Base-by-base conservation (phyloP, 2,888 invertebrate species). In the Physocephala rufipes region DNA sequence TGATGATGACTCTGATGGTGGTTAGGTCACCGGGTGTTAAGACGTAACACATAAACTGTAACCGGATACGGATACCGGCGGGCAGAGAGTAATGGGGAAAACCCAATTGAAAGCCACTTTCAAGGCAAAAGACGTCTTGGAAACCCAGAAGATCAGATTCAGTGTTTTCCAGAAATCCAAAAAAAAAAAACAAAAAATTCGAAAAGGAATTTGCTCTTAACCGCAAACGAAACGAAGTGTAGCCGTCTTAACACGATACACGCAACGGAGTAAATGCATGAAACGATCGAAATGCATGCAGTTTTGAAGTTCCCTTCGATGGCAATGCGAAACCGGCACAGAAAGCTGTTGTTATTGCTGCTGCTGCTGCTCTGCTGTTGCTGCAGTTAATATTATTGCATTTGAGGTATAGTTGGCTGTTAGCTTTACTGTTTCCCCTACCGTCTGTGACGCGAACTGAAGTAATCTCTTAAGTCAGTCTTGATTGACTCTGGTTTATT, bases 201-300 rank as follows among this genome's bases (percentile, higher is more conserved):
- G 49, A 12, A 49, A 4, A 49, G 49, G 49, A 49, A 55, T n/a
- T 24, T 24, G 53, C n/a, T 63, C 26, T 55, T 21, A 67, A 55
- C 45, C 43, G 67, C 67, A 26, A 49, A 21, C 58, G 53, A 67
- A 68, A 47, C 26, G 61, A 36, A 36, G n/a, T n/a, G n/a, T n/a
- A n/a, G 4, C 5, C 68, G 68, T 68, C 68, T 49, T 49, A 65
- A 65, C 65, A 65, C 70, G 64, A 13, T 70, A 58, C 70, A 58
- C 70, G 70, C 65, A 70, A 47, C 51, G 59, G 59, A 59, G 59
- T 61, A 61, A 70, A 65, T 70, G 70, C 65, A 59, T 65, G 64
- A 30, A 28, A n/a, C 49, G 16, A 30, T 7, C 16, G 51, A 61
- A 19, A 45, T 36, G 61, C 62, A 61, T 16, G 13, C 49, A 26